These are phyloP conservation scores for Cantharis lateralis DNA, from an alignment of 2,888 invertebrate genomes.

Conservation along the genomic window DNA sequence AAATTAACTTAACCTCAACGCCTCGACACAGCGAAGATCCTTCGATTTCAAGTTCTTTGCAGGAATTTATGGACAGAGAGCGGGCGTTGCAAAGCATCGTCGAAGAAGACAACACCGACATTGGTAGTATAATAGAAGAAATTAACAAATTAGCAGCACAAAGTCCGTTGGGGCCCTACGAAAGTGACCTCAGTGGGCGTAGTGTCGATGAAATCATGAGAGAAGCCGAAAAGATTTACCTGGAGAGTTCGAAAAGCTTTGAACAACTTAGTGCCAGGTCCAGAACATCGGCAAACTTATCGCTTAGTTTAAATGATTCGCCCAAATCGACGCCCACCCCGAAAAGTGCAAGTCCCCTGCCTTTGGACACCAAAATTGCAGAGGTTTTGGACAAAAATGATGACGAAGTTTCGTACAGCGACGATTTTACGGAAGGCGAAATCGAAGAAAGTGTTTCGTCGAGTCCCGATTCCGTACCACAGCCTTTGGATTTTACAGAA, in stretches of 20 bases:
- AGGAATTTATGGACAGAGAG: conserved; percentile 52
- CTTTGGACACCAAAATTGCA: conserved; percentile 42
- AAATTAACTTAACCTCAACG: conserved; percentile 16
- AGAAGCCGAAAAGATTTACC: conserved; percentile 62
- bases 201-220: conserved; percentile 64
- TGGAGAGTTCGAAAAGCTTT: conserved; percentile 56
- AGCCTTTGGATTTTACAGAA: neutral
- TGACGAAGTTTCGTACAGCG: conserved; percentile 44
- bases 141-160: conserved; percentile 62
- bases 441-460: conserved; percentile 33
- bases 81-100: conserved; percentile 33
- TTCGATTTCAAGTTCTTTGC: conserved; percentile 47
- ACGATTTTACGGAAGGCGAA: conserved; percentile 47
- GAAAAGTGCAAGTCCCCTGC: conserved; percentile 52
- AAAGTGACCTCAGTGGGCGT: conserved; percentile 56
- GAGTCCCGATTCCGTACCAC: neutral
- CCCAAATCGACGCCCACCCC: conserved; percentile 50
- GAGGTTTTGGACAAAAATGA: conserved; percentile 25
- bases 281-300: conserved; percentile 52
- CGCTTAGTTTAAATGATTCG: conserved; percentile 44
- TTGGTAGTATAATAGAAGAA: conserved; percentile 71
- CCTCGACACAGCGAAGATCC: conserved; percentile 33
- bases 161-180: conserved; percentile 54
- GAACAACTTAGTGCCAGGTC: conserved; percentile 55
- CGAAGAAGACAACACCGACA: conserved; percentile 54